Percentiles rank a stretch among this genome's conserved stretches.
Evolutionary conservation across 2,797 vertebrate genomes (phyloP).

Genomic region (Bucorvus abyssinicus): DNA sequence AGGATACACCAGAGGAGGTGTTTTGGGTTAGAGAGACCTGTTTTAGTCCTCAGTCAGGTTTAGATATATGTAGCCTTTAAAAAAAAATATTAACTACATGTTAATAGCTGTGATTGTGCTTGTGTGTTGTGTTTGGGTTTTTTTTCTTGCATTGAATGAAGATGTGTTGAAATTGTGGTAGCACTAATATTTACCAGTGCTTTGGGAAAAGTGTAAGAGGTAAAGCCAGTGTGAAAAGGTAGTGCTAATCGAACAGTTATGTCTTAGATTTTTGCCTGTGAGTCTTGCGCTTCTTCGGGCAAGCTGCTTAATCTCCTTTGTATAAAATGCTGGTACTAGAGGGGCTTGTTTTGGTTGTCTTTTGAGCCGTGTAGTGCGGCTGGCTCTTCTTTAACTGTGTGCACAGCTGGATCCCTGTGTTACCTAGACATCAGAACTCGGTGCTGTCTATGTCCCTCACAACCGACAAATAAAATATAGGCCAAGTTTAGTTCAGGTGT

Average conservation of each 20-base stretch:
- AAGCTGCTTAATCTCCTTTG: not conserved
- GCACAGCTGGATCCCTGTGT: not conserved
- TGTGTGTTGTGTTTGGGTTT: not conserved
- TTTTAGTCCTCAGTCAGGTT: not conserved
- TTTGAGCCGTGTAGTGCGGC: not conserved
- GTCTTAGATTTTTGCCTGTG: not conserved
- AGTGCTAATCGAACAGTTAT: not conserved
- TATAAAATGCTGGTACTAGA: not conserved
- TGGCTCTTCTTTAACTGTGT: not conserved
- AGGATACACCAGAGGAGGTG: not conserved
- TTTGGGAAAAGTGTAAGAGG: not conserved
- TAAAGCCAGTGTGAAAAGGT: not conserved
- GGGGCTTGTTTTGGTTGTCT: not conserved
- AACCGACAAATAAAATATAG: not conserved
- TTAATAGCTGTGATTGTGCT: not conserved
- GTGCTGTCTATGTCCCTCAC: not conserved
- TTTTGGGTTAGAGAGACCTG: not conserved
- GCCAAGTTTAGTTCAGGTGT: not conserved
- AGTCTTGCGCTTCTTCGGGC: not conserved
- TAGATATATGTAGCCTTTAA: not conserved
- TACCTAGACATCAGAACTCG: not conserved
- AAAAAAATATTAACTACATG: not conserved
- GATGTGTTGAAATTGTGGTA: not conserved
- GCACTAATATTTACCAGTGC: not conserved
- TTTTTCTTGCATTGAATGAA: not conserved